A percentile compares a stretch with the other conserved stretches of the same genome.
Evolutionary conservation across 2,888 invertebrate species (phyloP).

Genomic region (Nezara viridula): DNA sequence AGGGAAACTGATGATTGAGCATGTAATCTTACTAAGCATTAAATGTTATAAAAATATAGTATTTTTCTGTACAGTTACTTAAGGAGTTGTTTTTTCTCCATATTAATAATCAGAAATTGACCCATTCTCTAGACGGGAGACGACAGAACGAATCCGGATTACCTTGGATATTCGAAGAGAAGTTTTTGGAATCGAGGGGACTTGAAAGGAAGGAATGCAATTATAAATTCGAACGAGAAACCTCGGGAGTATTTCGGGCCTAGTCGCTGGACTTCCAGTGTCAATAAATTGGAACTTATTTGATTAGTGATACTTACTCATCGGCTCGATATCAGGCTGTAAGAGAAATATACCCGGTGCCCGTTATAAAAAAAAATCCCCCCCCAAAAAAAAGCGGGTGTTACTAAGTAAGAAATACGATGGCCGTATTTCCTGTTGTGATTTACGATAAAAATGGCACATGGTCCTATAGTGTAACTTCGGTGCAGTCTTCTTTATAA

Average conservation of each 20-base stretch:
- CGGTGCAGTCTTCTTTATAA: slow-evolving; percentile 34
- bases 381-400: slow-evolving; percentile 41
- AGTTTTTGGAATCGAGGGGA: background rate
- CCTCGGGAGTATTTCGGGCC: background rate
- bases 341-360: background rate
- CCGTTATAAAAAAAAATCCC: background rate
- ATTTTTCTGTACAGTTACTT: no score
- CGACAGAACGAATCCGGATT: background rate
- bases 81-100: no score
- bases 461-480: slow-evolving; percentile 42
- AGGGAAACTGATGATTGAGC: no score
- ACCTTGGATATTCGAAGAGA: background rate
- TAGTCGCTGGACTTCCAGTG: background rate
- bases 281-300: slow-evolving; percentile 36
- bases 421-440: slow-evolving; percentile 41
- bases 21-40: no score
- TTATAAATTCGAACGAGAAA: slow-evolving; percentile 15
- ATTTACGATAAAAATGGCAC: slow-evolving; percentile 44
- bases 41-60: no score
- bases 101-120: no score
- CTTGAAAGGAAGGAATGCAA: background rate
- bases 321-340: background rate
- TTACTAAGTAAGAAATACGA: slow-evolving; percentile 48
- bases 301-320: background rate
- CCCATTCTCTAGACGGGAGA: no score